Conservation (phyloP, 92 coral and sea anemone species). For the Porites divaricata region DNA sequence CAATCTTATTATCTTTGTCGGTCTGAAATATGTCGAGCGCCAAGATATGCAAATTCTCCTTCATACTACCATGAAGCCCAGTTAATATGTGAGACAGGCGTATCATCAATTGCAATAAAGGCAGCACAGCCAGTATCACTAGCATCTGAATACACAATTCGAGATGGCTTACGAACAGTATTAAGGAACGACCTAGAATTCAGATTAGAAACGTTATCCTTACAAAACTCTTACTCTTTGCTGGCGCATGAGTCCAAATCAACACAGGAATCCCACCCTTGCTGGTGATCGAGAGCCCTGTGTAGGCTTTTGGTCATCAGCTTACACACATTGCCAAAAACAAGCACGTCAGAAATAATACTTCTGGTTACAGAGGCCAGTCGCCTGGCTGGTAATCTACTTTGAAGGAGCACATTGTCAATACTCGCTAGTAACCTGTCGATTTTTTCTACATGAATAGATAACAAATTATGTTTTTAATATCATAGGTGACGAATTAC, state of each 20-base stretch:
- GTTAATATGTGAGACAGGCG: conserved; percentile 47
- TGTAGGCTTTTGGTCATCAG: too few relatives aligned
- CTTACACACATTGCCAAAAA: too few relatives aligned
- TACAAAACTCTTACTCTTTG: conserved; percentile 40
- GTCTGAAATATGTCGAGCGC: conserved; percentile 1
- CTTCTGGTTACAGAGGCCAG: too few relatives aligned
- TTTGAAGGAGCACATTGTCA: neutral
- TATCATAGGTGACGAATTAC: too few relatives aligned
- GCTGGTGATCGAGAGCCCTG: neutral
- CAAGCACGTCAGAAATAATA: too few relatives aligned
- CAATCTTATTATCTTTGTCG: too few relatives aligned
- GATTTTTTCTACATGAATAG: neutral
- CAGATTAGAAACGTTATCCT: neutral
- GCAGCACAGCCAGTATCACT: conserved; percentile 64
- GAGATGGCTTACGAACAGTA: neutral
- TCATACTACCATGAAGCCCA: conserved; percentile 22
- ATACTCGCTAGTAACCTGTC: conserved; percentile 39
- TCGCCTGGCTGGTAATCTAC: too few relatives aligned
- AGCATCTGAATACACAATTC: conserved; percentile 43
- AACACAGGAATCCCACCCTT: conserved; percentile 4
- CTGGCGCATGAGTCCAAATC: conserved; percentile 4
- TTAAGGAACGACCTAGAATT: neutral
- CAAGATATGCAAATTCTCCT: conserved; percentile 7
- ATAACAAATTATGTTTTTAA: neutral
- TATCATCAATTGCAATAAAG: conserved; percentile 38